phyloP scores from a whole-genome alignment of 2,113 vertebrate genomes.

The Acrocephalus arundinaceus region DNA sequence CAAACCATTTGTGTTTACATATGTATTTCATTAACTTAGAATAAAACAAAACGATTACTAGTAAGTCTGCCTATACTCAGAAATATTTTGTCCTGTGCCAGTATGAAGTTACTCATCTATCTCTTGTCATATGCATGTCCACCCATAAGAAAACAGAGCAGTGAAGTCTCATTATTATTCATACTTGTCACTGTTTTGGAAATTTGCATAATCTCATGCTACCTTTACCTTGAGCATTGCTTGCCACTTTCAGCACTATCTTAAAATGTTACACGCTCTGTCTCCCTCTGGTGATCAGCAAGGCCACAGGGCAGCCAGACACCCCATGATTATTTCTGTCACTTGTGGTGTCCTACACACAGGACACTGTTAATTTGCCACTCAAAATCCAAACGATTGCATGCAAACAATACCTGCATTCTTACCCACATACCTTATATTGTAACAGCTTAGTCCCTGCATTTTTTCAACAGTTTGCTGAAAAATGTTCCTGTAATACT shows the following conservation, averaged over 20 bases:
- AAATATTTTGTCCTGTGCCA: background rate
- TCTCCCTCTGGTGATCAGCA: constrained; percentile 71
- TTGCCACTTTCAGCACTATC: background rate
- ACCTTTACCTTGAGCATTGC: background rate
- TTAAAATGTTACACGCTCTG: constrained; percentile 50
- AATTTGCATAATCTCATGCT: background rate
- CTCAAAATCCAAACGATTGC: background rate
- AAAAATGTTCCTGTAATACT: background rate
- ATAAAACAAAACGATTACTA: background rate
- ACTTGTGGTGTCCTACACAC: rapidly evolving
- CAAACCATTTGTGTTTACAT: background rate
- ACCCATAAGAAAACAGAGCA: background rate
- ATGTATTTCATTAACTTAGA: background rate
- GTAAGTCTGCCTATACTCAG: background rate
- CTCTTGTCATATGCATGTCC: rapidly evolving
- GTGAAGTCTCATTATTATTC: background rate
- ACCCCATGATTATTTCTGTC: rapidly evolving
- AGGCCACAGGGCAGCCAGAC: background rate
- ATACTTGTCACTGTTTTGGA: background rate
- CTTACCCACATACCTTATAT: background rate
- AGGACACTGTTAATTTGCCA: background rate
- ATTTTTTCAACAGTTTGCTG: background rate
- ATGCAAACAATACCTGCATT: background rate
- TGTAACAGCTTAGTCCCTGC: background rate
- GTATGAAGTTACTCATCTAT: background rate